These are phyloP conservation scores for Bellardia pandia DNA, from an alignment of 2,888 invertebrate genomes.

Conservation along the genomic window DNA sequence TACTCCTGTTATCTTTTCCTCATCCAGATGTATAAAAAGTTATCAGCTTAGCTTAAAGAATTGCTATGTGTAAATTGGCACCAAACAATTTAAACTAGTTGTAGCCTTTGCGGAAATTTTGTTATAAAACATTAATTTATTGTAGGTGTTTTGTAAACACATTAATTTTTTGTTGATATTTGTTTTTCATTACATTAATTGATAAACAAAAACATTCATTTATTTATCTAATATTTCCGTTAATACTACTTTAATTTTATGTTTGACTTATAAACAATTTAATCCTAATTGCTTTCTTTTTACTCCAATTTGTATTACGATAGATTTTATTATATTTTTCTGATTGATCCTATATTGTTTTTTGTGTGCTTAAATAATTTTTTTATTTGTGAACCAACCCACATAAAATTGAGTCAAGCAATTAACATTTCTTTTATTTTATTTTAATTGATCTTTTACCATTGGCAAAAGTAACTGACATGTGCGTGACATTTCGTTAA, in stretches of 20 bases:
- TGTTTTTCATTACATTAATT: neutral
- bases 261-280: constrained; percentile 5
- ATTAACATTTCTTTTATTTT: constrained; percentile 61
- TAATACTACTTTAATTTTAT: constrained; percentile 17
- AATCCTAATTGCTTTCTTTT: constrained; percentile 61
- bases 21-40: too few relatives aligned
- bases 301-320: constrained; percentile 45
- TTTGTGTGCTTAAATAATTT: neutral
- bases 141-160: constrained; percentile 1
- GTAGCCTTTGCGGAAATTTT: neutral
- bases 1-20: too few relatives aligned
- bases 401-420: constrained; percentile 37
- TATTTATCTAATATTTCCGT: neutral
- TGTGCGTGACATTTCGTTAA: constrained; percentile 70
- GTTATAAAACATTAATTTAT: neutral
- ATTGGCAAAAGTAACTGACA: constrained; percentile 67
- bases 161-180: neutral
- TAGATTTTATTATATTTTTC: neutral
- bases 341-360: neutral
- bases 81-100: neutral
- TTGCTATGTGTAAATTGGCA: too few relatives aligned
- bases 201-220: neutral
- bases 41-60: too few relatives aligned
- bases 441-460: constrained; percentile 59
- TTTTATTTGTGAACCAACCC: constrained; percentile 37